phyloP scores from a whole-genome alignment of 2,113 vertebrate species.

The Cathartes aura region DNA sequence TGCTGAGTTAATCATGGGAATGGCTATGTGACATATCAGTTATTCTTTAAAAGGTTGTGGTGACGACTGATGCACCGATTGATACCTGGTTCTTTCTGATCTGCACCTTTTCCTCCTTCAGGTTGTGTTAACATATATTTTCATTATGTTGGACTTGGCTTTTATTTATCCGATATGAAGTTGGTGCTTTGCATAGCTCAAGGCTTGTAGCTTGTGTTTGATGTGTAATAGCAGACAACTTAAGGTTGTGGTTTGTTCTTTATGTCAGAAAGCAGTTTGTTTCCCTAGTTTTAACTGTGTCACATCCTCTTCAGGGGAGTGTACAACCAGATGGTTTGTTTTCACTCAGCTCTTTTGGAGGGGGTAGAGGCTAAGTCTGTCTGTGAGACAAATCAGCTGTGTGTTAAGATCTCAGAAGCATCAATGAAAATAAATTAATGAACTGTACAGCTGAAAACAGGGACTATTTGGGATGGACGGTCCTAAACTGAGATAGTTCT shows the following conservation, averaged over 20 bases:
- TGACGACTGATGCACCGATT: neutral
- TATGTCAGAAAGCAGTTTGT: neutral
- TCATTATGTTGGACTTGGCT: neutral
- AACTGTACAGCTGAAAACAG: neutral
- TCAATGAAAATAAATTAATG: neutral
- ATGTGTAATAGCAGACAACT: neutral
- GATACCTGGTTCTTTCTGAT: neutral
- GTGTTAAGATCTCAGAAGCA: neutral
- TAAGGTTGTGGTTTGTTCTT: neutral
- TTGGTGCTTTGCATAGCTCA: neutral
- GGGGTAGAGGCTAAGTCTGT: neutral
- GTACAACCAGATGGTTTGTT: neutral
- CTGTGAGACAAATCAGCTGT: neutral
- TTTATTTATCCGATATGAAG: neutral
- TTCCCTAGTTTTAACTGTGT: neutral
- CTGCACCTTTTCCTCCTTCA: neutral
- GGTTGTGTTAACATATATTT: neutral
- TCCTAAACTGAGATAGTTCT: neutral
- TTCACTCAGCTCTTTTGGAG: neutral
- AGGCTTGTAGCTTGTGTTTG: neutral
- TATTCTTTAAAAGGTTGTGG: neutral
- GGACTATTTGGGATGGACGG: neutral
- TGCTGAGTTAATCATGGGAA: neutral
- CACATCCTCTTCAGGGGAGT: neutral
- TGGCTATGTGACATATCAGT: neutral